A percentile compares a stretch with the other conserved stretches of the same genome.
Evolutionary conservation across 2,888 invertebrate genomes (phyloP).

Genomic region (Clanis bilineata): DNA sequence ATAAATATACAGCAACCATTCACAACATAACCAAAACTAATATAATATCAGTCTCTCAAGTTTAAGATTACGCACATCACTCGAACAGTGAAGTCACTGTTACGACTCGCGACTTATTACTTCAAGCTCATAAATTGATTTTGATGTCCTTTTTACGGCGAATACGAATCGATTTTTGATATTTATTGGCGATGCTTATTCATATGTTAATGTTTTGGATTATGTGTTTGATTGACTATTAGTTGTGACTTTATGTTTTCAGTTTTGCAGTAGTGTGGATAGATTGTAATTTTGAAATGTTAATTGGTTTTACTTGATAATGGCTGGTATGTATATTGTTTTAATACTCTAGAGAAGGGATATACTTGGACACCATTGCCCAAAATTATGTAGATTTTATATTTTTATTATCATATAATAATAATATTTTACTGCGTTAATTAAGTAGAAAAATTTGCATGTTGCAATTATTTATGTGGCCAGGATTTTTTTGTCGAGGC

Average conservation of each 20-base stretch:
- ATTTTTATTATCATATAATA: no score
- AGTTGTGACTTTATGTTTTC: slow-evolving; percentile 17
- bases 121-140: slow-evolving; percentile 70
- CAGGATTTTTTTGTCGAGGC: no score
- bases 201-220: slow-evolving; percentile 71
- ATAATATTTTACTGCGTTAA: no score
- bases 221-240: slow-evolving; percentile 43
- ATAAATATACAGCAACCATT: neutral
- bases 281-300: neutral
- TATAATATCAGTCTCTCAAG: slow-evolving; percentile 44
- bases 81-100: slow-evolving; percentile 46
- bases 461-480: no score
- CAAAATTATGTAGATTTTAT: no score
- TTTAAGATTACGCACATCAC: slow-evolving; percentile 65
- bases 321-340: no score
- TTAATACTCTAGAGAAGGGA: no score
- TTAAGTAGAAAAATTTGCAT: no score
- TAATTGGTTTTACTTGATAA: no score
- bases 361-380: no score
- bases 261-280: neutral
- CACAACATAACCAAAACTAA: slow-evolving; percentile 28
- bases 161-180: slow-evolving; percentile 69
- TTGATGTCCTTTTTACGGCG: slow-evolving; percentile 71
- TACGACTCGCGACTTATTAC: slow-evolving; percentile 54
- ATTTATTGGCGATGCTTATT: slow-evolving; percentile 66